Base-by-base conservation (phyloP, 2,797 vertebrate genomes). In the Acrossocheilus fasciatus region DNA sequence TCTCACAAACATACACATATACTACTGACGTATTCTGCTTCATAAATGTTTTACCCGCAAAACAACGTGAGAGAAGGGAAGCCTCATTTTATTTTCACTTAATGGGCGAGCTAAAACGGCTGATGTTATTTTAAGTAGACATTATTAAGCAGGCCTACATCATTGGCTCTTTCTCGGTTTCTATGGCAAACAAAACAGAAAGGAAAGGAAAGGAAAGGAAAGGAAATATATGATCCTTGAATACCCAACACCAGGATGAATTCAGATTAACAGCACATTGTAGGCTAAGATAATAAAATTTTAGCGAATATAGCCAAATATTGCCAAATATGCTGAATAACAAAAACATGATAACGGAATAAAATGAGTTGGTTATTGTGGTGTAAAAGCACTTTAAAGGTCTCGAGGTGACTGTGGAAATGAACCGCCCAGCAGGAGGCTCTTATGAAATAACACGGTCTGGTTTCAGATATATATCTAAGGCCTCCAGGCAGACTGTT, bases 401-500 rank as follows among this genome's bases (percentile, higher is more conserved):
- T 68, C 45, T 52, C 15, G 43, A 52, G 54, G 59, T 75, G 15
- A 81, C 47, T 3, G 50, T 36, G 82, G 8, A 81, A 45, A 41
- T n/a, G 23, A 68, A 47, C 68, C 12, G 47, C 82, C 72, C 74
- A 78, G 62, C 72, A 82, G 70, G 50, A 75, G 62, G 72, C 85
- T 47, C 72, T 87, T 76, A 68, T 54, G 72, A 76, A 77, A 82
- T 76, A 82, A 82, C 72, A 82, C 26, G 62, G 54, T 47, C 82
- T 83, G 52, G 68, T 74, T 81, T 72, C 23, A 80, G 78, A n/a
- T 47, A 52, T 52, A 62, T 93, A 92, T 72, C 66, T 93, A 93
- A 94, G 90, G 93, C 94, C 94, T 93, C 87, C 89, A 92, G 94
- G 94, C 93, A 93, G 88, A 89, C 93, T 92, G 91, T 92, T 30